phyloP scores from a whole-genome alignment of 2,888 invertebrate species.

The Watsonalla cultraria region DNA sequence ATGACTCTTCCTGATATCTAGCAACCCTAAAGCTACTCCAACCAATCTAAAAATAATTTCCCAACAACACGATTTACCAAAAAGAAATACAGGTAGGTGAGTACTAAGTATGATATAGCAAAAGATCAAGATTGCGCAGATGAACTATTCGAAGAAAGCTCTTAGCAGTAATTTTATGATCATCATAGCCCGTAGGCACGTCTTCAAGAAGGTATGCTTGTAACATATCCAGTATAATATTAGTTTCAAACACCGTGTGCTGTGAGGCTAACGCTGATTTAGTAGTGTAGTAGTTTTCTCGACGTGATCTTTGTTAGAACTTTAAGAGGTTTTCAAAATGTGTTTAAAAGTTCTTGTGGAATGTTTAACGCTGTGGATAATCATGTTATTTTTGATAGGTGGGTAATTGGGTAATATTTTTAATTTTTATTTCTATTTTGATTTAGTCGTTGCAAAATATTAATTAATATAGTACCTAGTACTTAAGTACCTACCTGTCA shows the following conservation, averaged over 20 bases:
- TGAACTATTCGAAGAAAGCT: not conserved
- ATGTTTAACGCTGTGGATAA: not conserved
- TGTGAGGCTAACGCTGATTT: not conserved
- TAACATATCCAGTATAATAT: not conserved
- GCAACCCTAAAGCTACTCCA: too few relatives aligned
- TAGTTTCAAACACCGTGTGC: not conserved
- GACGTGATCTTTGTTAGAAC: too few relatives aligned
- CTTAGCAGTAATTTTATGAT: not conserved
- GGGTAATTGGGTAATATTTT: too few relatives aligned
- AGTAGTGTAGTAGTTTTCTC: not conserved
- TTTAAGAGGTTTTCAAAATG: not conserved
- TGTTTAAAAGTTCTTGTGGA: not conserved
- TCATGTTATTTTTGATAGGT: not conserved
- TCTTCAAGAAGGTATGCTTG: not conserved
- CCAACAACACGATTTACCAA: too few relatives aligned
- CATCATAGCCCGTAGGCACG: not conserved
- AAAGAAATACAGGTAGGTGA: too few relatives aligned
- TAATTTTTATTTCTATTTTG: too few relatives aligned
- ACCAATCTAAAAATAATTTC: too few relatives aligned
- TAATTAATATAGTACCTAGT: too few relatives aligned
- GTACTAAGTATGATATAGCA: too few relatives aligned
- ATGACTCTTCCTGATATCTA: too few relatives aligned
- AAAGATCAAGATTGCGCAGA: not conserved
- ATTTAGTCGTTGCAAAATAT: too few relatives aligned
- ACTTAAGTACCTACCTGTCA: too few relatives aligned